These are phyloP conservation scores for Urophycis tenuis DNA, from an alignment of 2,797 vertebrate genomes.

Conservation along the genomic window DNA sequence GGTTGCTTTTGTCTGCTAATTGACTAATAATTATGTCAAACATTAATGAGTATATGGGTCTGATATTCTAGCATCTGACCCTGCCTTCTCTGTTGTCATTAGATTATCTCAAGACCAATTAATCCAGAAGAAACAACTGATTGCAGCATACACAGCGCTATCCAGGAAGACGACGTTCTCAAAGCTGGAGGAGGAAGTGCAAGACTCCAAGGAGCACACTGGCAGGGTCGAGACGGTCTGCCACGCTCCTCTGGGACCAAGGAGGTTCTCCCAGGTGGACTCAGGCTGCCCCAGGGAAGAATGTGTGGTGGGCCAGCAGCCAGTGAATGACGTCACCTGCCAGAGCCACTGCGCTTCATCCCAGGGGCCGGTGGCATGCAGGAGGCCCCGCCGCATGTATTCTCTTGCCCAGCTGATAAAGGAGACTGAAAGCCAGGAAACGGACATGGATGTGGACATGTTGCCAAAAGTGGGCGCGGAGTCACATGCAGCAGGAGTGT, in stretches of 20 bases:
- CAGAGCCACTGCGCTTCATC: slow-evolving; percentile 11
- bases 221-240: not conserved
- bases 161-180: slow-evolving; percentile 41
- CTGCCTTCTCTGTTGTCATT: not conserved
- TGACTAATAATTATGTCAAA: not conserved
- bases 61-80: not conserved
- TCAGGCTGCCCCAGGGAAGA: slow-evolving; percentile 51
- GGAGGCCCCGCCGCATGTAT: not conserved
- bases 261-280: slow-evolving; percentile 26
- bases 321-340: slow-evolving; percentile 15
- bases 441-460: slow-evolving; percentile 6
- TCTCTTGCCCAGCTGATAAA: slow-evolving; percentile 60
- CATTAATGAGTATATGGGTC: not conserved
- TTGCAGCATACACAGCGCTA: slow-evolving; percentile 42
- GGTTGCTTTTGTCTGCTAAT: too few relatives aligned
- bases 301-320: slow-evolving; percentile 40
- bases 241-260: slow-evolving; percentile 8
- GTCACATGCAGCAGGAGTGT: not conserved
- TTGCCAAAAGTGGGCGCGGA: slow-evolving; percentile 2
- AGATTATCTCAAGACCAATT: not conserved
- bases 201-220: slow-evolving; percentile 23
- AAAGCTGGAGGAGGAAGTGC: slow-evolving; percentile 54
- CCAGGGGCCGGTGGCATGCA: not conserved
- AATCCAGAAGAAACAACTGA: slow-evolving; percentile 40
- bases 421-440: slow-evolving; percentile 63